Base-by-base conservation (phyloP, 2,797 vertebrate genomes). In the Eremophila alpestris region DNA sequence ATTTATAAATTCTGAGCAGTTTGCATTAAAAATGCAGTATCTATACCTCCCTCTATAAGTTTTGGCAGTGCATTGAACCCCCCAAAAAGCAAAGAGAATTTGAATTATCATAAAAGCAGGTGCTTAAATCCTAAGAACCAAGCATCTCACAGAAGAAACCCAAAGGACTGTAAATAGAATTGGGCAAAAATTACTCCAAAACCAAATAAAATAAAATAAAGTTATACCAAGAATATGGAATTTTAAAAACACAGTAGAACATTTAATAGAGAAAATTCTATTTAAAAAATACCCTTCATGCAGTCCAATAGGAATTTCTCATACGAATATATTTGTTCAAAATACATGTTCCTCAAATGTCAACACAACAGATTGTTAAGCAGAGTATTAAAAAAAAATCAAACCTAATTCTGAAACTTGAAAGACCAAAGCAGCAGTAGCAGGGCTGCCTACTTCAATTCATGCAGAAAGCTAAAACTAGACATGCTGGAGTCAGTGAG, bases 1-100 rank as follows among this genome's bases (percentile, higher is more conserved):
- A 60, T 46, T 95, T 84, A 70, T 46, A 94, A 93, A 92, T 87
- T 82, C 49, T 89, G 51, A 76, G 48, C 13, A 65, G 27, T 80
- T 89, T 75, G 30, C 58, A 80, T 74, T 67, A 83, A 67, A 24
- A 45, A 81, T 45, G 30, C 18, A 46, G 14, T 24, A 51, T 34
- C 43, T 70, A 13, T 85, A 87, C 9, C 5, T 60, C 13, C 9
- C 21, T 70, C 24, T 62, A 43, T 43, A 94, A 73, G 27, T 65
- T 80, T 76, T 71, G 48, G 67, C 38, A 91, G 32, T 73, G 21
- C n/a, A 32, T 5, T 81, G 58, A 71, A 54, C n/a, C 32, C 17
- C 40, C 45, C 6, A 78, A 38, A 74, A 80, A 29, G 4, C 23
- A 40, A 87, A 68, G 27, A 76, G 3, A 75, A 69, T 54, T 69